Evolutionary conservation across 2,888 invertebrate species (phyloP).

Genomic region (Meganola albula): DNA sequence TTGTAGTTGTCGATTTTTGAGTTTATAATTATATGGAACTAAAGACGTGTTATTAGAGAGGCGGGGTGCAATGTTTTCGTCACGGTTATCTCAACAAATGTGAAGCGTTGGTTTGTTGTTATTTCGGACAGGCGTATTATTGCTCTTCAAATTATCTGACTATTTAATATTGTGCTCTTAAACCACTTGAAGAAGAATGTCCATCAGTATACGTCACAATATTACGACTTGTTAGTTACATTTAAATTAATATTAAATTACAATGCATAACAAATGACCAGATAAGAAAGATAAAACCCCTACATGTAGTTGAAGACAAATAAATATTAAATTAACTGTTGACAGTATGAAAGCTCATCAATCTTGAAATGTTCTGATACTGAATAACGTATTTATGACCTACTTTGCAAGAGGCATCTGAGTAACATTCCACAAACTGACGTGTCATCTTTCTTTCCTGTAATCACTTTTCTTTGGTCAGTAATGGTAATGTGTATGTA

Average conservation of each 20-base stretch:
- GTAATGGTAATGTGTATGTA: too few relatives aligned
- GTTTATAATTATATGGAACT: constrained; percentile 73
- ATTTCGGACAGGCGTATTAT: constrained; percentile 28
- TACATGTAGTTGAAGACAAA: constrained; percentile 27
- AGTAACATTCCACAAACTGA: constrained; percentile 49
- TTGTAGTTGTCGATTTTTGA: constrained; percentile 72
- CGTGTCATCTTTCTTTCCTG: constrained; percentile 51
- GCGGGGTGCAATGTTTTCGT: constrained; percentile 58
- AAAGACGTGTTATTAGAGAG: constrained; percentile 65
- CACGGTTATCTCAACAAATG: constrained; percentile 50
- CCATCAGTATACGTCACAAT: too few relatives aligned
- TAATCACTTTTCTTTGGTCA: constrained; percentile 45
- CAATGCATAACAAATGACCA: constrained; percentile 33
- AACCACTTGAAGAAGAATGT: too few relatives aligned
- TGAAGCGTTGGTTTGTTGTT: constrained; percentile 36
- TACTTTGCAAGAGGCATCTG: constrained; percentile 32
- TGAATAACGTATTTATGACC: constrained; percentile 49
- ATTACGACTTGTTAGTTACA: too few relatives aligned
- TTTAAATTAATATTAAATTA: constrained; percentile 37
- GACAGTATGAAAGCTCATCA: constrained; percentile 49
- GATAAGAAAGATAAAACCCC: constrained; percentile 30
- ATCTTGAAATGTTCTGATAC: constrained; percentile 48
- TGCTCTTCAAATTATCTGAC: constrained; percentile 25
- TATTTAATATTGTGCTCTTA: too few relatives aligned
- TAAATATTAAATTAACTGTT: constrained; percentile 55